phyloP scores from a whole-genome alignment of 2,113 vertebrate genomes.

The Sander vitreus region DNA sequence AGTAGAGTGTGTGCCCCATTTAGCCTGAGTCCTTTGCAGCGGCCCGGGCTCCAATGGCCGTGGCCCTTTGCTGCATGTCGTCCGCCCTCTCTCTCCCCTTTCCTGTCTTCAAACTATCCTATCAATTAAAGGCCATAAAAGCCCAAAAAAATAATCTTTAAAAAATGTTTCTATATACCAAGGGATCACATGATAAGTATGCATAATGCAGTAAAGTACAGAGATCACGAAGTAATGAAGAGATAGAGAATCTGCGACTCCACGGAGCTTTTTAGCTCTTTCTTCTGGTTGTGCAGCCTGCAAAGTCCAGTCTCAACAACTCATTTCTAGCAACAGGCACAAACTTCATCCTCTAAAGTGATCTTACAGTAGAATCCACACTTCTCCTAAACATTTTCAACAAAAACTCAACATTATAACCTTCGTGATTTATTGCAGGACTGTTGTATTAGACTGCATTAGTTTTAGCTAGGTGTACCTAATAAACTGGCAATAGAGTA shows the following conservation, averaged over 20 bases:
- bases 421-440: background rate
- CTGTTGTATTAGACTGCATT: background rate
- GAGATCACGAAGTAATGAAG: background rate
- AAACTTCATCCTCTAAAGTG: background rate
- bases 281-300: background rate
- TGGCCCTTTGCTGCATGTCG: too few species aligned
- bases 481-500: background rate
- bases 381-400: background rate
- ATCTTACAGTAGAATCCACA: background rate
- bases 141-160: too few species aligned
- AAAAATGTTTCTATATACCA: background rate
- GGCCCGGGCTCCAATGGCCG: too few species aligned
- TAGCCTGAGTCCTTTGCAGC: too few species aligned
- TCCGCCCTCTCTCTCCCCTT: too few species aligned
- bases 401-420: background rate
- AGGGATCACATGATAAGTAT: background rate
- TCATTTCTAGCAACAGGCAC: conserved; percentile 7
- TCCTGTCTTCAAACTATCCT: too few species aligned
- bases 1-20: too few species aligned
- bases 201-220: background rate
- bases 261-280: background rate
- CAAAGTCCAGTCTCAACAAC: background rate
- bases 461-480: background rate
- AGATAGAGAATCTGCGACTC: background rate
- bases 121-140: too few species aligned